Conservation (phyloP, 2,797 vertebrate genomes). For the Sternarchorhynchus goeldii region DNA sequence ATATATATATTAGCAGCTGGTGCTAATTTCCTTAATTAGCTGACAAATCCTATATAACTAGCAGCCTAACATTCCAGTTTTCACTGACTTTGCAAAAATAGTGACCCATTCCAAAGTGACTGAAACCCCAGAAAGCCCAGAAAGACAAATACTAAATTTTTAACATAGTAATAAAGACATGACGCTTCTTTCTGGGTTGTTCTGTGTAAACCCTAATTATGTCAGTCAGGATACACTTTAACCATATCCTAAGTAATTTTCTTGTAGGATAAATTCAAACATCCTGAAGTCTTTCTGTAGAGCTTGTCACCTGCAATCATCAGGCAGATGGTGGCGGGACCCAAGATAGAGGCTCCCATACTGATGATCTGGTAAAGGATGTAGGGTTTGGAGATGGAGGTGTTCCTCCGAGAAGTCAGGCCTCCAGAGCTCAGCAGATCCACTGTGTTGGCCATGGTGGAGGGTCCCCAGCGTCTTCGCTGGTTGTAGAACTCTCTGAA, state of each 20-base stretch:
- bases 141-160: background rate
- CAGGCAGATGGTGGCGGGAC: slow-evolving; percentile 73
- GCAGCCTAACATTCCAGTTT: too few species aligned
- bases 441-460: slow-evolving; percentile 72
- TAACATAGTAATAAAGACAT: background rate
- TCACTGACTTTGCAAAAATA: too few species aligned
- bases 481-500: slow-evolving; percentile 80
- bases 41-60: too few species aligned
- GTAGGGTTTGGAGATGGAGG: slow-evolving; percentile 71
- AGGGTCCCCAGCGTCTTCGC: slow-evolving; percentile 76
- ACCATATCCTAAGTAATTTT: background rate
- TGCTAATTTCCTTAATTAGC: too few species aligned
- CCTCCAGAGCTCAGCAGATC: slow-evolving; percentile 67
- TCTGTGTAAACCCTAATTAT: background rate
- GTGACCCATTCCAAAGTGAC: too few species aligned
- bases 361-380: slow-evolving; percentile 74
- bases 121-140: too few species aligned
- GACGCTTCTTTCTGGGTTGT: background rate
- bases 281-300: background rate
- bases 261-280: background rate
- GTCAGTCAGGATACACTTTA: too few species aligned
- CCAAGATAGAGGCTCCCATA: slow-evolving; percentile 65
- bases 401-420: slow-evolving; percentile 63
- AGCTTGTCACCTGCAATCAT: slow-evolving; percentile 68
- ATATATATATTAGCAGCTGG: too few species aligned